These are phyloP conservation scores for Aphaenogaster floridana DNA, from an alignment of 1,140 invertebrate genomes.

Conservation along the genomic window DNA sequence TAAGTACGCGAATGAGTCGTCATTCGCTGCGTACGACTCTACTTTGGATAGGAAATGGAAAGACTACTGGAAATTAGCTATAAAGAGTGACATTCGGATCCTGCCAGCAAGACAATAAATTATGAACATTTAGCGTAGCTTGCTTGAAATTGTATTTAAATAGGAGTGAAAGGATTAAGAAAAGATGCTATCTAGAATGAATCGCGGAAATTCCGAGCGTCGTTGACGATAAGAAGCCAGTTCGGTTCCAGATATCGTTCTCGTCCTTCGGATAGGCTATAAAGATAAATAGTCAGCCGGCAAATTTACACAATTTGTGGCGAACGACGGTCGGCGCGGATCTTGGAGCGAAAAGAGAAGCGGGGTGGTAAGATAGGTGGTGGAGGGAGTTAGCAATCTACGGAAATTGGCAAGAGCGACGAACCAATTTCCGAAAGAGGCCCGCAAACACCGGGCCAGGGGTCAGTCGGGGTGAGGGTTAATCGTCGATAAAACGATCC, in stretches of 20 bases:
- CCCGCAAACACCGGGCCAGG: slow-evolving; percentile 82
- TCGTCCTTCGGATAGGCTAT: slow-evolving; percentile 81
- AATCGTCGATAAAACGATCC: slow-evolving; percentile 85
- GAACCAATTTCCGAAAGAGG: slow-evolving; percentile 84
- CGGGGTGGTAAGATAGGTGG: slow-evolving; percentile 54
- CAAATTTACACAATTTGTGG: slow-evolving; percentile 86
- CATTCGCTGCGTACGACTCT: background rate
- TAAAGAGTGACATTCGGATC: background rate
- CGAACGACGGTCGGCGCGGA: slow-evolving; percentile 76
- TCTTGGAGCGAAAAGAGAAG: slow-evolving; percentile 72
- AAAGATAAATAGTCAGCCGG: slow-evolving; percentile 86
- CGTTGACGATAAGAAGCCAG: slow-evolving; percentile 30
- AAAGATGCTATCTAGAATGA: background rate
- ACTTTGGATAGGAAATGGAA: slow-evolving; percentile 21
- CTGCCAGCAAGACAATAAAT: background rate
- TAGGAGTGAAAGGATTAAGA: background rate
- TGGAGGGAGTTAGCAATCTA: slow-evolving; percentile 80
- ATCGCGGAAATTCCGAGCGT: slow-evolving; percentile 47
- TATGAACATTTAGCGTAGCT: background rate
- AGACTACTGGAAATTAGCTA: slow-evolving; percentile 7
- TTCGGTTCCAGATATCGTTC: slow-evolving; percentile 62
- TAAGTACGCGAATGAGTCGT: slow-evolving; percentile 27
- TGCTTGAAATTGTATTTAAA: background rate
- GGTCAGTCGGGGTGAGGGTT: slow-evolving; percentile 83
- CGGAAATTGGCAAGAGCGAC: slow-evolving; percentile 85